Percentiles rank a stretch among this genome's conserved stretches.
These are phyloP conservation scores for Cyanocitta stelleri DNA, from an alignment of 2,113 vertebrate genomes.

Conservation along the genomic window DNA sequence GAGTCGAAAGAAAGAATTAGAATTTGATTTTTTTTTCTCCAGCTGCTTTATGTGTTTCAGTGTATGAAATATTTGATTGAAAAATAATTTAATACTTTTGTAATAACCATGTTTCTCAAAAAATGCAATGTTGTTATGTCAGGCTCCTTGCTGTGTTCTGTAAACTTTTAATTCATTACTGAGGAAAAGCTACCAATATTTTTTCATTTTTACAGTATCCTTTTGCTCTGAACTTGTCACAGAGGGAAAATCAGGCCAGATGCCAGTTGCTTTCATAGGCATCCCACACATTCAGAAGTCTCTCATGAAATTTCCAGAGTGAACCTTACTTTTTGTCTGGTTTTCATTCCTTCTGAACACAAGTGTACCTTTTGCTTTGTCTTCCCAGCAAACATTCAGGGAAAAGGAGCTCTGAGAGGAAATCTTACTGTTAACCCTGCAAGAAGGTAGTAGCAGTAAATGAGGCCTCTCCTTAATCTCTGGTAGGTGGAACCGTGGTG, in stretches of 20 bases:
- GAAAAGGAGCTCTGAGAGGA: neutral
- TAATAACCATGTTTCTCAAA: slow-evolving; percentile 2
- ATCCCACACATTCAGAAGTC: neutral
- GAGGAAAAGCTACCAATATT: neutral
- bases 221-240: slow-evolving; percentile 1
- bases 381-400: neutral
- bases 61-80: slow-evolving; percentile 33
- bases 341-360: neutral
- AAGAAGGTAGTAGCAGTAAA: neutral
- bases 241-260: neutral
- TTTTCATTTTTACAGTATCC: neutral
- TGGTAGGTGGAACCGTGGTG: neutral
- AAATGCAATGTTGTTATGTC: neutral
- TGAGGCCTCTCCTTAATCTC: neutral
- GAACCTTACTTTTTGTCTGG: neutral
- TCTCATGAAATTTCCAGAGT: neutral
- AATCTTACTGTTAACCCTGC: neutral
- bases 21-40: slow-evolving; percentile 25
- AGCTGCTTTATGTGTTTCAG: slow-evolving; percentile 28
- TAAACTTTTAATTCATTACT: slow-evolving; percentile 26
- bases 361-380: neutral
- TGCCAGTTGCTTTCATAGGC: neutral
- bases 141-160: slow-evolving; percentile 7
- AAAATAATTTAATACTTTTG: slow-evolving; percentile 41
- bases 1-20: neutral